Percentiles rank a stretch among this genome's conserved stretches.
Evolutionary conservation across 2,888 invertebrate genomes (phyloP).

Genomic region (Drosophila limbata): DNA sequence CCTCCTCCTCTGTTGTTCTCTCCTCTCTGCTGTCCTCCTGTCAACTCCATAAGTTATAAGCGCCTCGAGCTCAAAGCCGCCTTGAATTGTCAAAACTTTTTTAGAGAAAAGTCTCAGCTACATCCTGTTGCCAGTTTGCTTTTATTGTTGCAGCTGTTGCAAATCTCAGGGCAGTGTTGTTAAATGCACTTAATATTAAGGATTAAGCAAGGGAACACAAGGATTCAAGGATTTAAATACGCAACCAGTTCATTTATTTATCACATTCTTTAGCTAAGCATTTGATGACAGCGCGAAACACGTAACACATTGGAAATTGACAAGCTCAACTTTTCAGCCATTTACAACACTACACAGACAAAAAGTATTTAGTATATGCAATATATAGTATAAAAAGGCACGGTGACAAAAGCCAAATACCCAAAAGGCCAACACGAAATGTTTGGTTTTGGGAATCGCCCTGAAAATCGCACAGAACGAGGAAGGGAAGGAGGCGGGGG

Average conservation of each 20-base stretch:
- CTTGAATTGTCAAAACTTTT: conserved; percentile 58
- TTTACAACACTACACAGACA: conserved; percentile 10
- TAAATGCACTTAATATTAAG: conserved; percentile 63
- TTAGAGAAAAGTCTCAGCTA: conserved; percentile 3
- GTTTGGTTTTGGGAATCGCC: conserved; percentile 11
- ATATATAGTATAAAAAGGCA: conserved; percentile 39
- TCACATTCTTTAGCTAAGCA: conserved; percentile 49
- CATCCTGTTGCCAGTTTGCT: conserved; percentile 19
- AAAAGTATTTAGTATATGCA: conserved; percentile 4
- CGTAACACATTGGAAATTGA: conserved; percentile 59
- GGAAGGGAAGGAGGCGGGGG: background rate
- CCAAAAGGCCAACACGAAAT: conserved; percentile 30
- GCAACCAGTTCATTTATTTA: conserved; percentile 37
- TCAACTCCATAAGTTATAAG: conserved; percentile 37
- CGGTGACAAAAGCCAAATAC: conserved; percentile 37
- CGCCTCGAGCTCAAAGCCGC: conserved; percentile 54
- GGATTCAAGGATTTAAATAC: conserved; percentile 32
- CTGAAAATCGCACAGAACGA: background rate
- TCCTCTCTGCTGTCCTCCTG: background rate
- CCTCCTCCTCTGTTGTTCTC: conserved; percentile 5
- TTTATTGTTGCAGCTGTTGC: conserved; percentile 69
- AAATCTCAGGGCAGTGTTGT: conserved; percentile 76
- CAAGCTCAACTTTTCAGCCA: conserved; percentile 34
- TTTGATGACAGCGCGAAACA: conserved; percentile 44
- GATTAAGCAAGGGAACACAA: background rate